Evolutionary conservation across 2,888 invertebrate genomes (phyloP), one percentile per base, ranked within the genome.

Genomic region (Trissoscelio sp.): DNA sequence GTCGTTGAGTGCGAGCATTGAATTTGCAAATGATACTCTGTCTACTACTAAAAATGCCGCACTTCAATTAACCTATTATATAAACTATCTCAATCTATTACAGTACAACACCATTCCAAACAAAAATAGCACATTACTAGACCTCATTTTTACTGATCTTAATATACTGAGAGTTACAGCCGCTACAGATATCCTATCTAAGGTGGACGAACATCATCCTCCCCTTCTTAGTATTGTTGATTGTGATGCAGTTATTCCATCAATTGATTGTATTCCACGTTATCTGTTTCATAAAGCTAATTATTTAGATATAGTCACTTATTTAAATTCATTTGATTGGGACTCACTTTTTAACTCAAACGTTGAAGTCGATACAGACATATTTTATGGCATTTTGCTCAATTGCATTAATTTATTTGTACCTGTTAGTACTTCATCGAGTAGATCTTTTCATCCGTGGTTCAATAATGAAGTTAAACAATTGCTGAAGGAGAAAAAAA

Each of bases 291-390:
- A 37, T 0, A 57, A 20, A 12, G 57, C 18, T 20, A 20, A 37
- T 5, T 57, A 57, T 57, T 11, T 18, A 0, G 5, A 20, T 11
- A 57, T 57, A 1, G 9, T 18, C 18, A 12, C 1, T 1, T 37
- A 16, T 12, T 1, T 37, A n/a, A 57, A 57, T 37, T 3, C 34
- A 4, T 37, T 57, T 57, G 20, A 57, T 11, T 57, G 37, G 57
- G 9, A 18, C n/a, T 37, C 1, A 5, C 0, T 37, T 5, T 11
- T 57, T 7, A 16, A 37, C 14, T 14, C 12, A 1, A 31, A 55
- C 3, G 3, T 55, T 1, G 11, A 57, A 1, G 5, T n/a, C 1
- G 16, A 57, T 20, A n/a, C 37, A 18, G 20, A 11, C 18, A 16
- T 37, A 6, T 53, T 53, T 14, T 28, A 53, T 18, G 37, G 34